These are phyloP conservation scores for Antedon bifida DNA, from an alignment of 35 echinoderm and acorn worm genomes.

Conservation along the genomic window DNA sequence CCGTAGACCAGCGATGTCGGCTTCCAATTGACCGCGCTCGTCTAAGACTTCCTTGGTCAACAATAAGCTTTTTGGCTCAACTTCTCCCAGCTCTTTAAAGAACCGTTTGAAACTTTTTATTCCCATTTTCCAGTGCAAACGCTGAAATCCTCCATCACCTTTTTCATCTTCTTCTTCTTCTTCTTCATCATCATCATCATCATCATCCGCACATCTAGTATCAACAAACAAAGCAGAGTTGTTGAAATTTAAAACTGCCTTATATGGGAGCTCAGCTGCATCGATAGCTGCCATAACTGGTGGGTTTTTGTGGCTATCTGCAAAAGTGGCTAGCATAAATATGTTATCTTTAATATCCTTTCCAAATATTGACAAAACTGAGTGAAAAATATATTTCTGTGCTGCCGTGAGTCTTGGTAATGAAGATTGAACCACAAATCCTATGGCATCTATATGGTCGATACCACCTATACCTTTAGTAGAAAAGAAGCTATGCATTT, in stretches of 20 bases:
- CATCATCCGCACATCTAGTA: neutral
- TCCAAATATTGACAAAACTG: conserved; percentile 35
- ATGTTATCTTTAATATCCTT: conserved; percentile 56
- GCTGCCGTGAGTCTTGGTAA: conserved; percentile 32
- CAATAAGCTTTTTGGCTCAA: conserved; percentile 14
- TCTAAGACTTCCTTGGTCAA: conserved; percentile 5
- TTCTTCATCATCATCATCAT: too few relatives aligned
- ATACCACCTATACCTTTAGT: neutral
- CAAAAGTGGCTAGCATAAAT: conserved; percentile 44
- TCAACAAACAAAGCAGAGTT: conserved; percentile 62
- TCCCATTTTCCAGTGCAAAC: conserved; percentile 66
- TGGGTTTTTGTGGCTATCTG: conserved; percentile 41
- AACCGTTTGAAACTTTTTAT: conserved; percentile 22
- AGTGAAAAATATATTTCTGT: conserved; percentile 47
- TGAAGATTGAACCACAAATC: conserved; percentile 43
- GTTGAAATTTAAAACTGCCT: conserved; percentile 57
- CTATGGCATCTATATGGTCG: too few relatives aligned
- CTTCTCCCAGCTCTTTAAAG: neutral
- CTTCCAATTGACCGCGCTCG: too few relatives aligned
- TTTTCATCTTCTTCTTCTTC: neutral
- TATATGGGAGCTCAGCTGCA: conserved; percentile 30
- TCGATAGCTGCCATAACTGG: conserved; percentile 36
- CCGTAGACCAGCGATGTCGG: neutral
- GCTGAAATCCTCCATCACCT: conserved; percentile 18
- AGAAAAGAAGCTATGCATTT: conserved; percentile 44